These are phyloP conservation scores for Dipus sagitta DNA, from an alignment of 2,797 vertebrate genomes.

Conservation along the genomic window DNA sequence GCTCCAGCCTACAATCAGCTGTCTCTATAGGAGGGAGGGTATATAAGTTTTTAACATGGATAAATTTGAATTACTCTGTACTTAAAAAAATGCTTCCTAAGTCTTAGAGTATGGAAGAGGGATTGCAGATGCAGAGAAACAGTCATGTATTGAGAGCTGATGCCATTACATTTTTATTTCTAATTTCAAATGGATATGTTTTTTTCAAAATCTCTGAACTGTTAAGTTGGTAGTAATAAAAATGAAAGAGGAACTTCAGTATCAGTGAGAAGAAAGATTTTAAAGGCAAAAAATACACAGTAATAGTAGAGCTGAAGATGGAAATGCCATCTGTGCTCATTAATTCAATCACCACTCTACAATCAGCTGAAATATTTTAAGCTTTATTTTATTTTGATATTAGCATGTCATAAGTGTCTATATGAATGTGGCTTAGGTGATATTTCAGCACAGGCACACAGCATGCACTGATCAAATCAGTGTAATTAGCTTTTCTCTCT, in stretches of 20 bases:
- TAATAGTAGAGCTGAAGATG: neutral
- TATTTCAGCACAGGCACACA: neutral
- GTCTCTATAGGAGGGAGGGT: neutral
- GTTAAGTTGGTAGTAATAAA: neutral
- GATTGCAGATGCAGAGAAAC: neutral
- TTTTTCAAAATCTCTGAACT: neutral
- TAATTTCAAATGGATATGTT: neutral
- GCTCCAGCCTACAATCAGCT: neutral
- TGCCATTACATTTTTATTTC: too few relatives aligned
- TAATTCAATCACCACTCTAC: neutral
- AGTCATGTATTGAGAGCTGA: neutral
- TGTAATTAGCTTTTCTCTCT: neutral
- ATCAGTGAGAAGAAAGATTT: neutral
- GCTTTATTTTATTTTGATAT: neutral
- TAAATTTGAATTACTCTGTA: neutral
- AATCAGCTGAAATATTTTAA: neutral
- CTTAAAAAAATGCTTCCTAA: neutral
- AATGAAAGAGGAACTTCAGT: neutral
- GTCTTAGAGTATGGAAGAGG: neutral
- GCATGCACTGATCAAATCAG: neutral
- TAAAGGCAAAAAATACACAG: neutral
- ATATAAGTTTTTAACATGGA: neutral
- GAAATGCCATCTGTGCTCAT: neutral
- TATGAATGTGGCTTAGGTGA: neutral
- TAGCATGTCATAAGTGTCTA: neutral